Evolutionary conservation across 2,797 vertebrate genomes (phyloP), one percentile per base, ranked within the genome.

Genomic region (Lacerta viridis): DNA sequence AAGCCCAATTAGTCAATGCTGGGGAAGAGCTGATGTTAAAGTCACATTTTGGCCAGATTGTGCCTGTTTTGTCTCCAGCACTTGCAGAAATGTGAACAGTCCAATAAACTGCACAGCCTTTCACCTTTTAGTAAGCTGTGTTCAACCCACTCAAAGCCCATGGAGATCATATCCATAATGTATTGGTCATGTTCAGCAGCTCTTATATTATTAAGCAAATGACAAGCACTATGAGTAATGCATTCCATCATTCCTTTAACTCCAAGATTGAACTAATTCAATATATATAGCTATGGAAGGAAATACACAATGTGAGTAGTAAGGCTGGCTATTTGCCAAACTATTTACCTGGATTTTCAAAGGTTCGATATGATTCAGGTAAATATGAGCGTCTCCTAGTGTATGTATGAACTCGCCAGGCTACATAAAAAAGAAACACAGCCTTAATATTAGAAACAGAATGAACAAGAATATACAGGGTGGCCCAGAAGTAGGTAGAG

Each of bases 341-440:
- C 29, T 18, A 41, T 43, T 93, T 93, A 99, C 99, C 97, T 99
- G 99, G 81, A 93, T 94, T 97, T 98, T 98, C 8, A 99, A 97
- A 7, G 98, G 98, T 89, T 99, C 98, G 0, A 98, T 93, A 72
- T 99, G 99, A 95, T 99, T 99, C 91, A 97, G 72, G 94, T 99
- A 99, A 95, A 99, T 81, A 92, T 99, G 99, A 86, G 99, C 98
- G 83, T 99, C 99, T 91, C 99, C 99, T 93, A 99, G 95, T 0
- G 98, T 99, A 92, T 99, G 99, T 90, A 99, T 96, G 89, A 99
- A 99, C 90, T 99, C 99, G 55, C 98, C 99, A 91, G 98, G 97
- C 98, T 99, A 95, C 84, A 92, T 29, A 85, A 59, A 94, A 89
- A 87, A 13, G 36, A 71, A 46, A 88, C 79, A 7, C 92, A 59